phyloP scores from a whole-genome alignment of 2,797 vertebrate genomes.

The Phataginus tricuspis region DNA sequence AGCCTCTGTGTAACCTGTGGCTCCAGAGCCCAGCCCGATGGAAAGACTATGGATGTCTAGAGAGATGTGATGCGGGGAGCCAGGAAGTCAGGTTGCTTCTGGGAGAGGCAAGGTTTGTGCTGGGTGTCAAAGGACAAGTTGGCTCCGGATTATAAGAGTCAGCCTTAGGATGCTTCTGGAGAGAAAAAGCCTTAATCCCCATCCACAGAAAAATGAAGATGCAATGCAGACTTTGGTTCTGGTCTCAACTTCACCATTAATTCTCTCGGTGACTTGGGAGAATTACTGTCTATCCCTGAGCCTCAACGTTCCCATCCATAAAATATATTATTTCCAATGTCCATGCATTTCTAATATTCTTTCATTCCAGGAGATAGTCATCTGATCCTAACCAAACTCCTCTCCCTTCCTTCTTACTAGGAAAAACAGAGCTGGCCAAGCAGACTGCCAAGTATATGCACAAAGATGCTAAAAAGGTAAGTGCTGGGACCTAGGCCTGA shows the following conservation, averaged over 20 bases:
- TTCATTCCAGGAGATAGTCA: not conserved
- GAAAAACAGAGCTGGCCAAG: constrained; percentile 98
- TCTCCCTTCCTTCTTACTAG: constrained; percentile 83
- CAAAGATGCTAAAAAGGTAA: constrained; percentile 97
- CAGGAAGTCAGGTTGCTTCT: not conserved
- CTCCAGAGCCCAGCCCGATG: not conserved
- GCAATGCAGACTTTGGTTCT: not conserved
- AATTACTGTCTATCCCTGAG: not conserved
- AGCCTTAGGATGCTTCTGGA: not conserved
- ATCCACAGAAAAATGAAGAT: constrained; percentile 1
- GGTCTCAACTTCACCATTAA: not conserved
- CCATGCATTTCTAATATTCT: not conserved
- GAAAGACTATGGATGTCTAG: not conserved
- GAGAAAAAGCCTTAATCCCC: not conserved
- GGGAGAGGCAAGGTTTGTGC: not conserved
- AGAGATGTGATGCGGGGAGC: not conserved
- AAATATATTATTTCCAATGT: not conserved
- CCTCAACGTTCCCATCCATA: not conserved
- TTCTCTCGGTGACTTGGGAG: not conserved
- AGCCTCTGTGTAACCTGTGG: not conserved
- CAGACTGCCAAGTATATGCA: constrained; percentile 98
- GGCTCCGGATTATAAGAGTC: constrained; percentile 4
- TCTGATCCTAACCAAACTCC: constrained; percentile 30
- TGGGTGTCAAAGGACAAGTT: not conserved
- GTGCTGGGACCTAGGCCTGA: not conserved